These are phyloP conservation scores for Microctenopoma steveboyesi DNA, from an alignment of 2,797 vertebrate species.

Conservation along the genomic window DNA sequence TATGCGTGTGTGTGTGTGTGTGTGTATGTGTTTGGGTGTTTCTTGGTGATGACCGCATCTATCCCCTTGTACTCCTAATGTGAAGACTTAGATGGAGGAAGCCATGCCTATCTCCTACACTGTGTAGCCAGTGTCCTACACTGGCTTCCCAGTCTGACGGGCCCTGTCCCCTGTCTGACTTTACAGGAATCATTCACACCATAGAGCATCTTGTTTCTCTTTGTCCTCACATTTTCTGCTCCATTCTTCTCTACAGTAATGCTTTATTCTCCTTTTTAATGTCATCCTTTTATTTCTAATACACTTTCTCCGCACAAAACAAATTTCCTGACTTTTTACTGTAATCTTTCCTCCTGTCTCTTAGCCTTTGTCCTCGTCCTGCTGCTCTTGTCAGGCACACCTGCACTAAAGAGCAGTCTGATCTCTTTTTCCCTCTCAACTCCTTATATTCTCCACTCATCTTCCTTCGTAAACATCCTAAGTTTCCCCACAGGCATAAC, in stretches of 20 bases:
- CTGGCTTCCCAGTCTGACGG: constrained; percentile 41
- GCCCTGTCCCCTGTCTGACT: constrained; percentile 36
- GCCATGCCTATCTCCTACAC: constrained; percentile 49
- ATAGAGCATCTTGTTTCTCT: constrained; percentile 33
- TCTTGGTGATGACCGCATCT: constrained; percentile 63
- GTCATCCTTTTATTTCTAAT: constrained; percentile 13
- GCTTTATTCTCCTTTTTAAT: constrained; percentile 14
- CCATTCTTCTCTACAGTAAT: constrained; percentile 13
- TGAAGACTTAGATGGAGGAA: constrained; percentile 66
- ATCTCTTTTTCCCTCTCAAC: constrained; percentile 15
- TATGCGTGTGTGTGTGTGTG: constrained; percentile 17
- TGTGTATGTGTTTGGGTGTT: constrained; percentile 34
- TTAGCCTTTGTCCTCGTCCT: constrained; percentile 27
- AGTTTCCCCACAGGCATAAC: constrained; percentile 34
- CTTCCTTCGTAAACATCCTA: constrained; percentile 41
- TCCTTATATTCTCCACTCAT: constrained; percentile 16
- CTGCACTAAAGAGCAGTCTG: constrained; percentile 37
- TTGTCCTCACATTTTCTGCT: constrained; percentile 40
- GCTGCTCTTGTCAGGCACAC: constrained; percentile 38
- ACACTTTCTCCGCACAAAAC: constrained; percentile 1
- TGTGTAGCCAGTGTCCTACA: constrained; percentile 55
- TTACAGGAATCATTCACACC: constrained; percentile 34
- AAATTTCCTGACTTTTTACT: neutral
- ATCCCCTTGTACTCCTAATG: constrained; percentile 57
- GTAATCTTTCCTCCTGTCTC: constrained; percentile 25